These are phyloP conservation scores for Tolypeutes matacus DNA, from an alignment of 2,797 vertebrate genomes.

Conservation along the genomic window DNA sequence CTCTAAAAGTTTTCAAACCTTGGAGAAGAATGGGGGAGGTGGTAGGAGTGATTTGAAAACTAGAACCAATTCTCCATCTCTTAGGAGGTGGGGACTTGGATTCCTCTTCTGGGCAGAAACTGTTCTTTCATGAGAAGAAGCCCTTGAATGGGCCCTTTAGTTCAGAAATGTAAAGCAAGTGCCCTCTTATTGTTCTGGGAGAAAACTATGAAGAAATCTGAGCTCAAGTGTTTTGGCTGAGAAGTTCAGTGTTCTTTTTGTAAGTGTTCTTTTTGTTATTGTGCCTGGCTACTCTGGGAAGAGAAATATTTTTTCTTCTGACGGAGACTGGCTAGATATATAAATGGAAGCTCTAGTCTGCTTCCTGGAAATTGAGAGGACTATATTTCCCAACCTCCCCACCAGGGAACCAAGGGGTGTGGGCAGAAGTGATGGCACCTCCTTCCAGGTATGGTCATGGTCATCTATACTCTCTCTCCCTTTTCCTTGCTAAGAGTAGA, in stretches of 20 bases:
- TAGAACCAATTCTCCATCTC: not conserved
- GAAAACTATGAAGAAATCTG: not conserved
- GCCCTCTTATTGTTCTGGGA: not conserved
- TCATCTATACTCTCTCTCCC: not conserved
- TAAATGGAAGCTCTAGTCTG: not conserved
- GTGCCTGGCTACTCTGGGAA: not conserved
- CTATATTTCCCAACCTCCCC: not conserved
- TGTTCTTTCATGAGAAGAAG: constrained; percentile 32
- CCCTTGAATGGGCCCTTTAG: not conserved
- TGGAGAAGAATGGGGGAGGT: not conserved
- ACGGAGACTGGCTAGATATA: not conserved
- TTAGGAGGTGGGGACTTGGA: not conserved
- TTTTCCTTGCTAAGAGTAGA: not conserved
- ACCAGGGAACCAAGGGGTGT: not conserved
- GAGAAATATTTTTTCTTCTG: not conserved
- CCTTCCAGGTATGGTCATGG: not conserved
- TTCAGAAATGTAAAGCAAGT: not conserved
- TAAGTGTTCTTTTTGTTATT: not conserved
- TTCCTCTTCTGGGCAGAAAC: not conserved
- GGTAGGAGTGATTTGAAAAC: constrained; percentile 17
- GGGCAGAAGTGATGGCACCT: not conserved
- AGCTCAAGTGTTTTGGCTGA: not conserved
- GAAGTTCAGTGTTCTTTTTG: not conserved
- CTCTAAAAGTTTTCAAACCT: not conserved
- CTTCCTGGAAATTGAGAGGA: not conserved